Percentiles rank a stretch among this genome's conserved stretches.
These are phyloP conservation scores for Lithobius niger DNA, from an alignment of 1,140 invertebrate species.

Conservation along the genomic window DNA sequence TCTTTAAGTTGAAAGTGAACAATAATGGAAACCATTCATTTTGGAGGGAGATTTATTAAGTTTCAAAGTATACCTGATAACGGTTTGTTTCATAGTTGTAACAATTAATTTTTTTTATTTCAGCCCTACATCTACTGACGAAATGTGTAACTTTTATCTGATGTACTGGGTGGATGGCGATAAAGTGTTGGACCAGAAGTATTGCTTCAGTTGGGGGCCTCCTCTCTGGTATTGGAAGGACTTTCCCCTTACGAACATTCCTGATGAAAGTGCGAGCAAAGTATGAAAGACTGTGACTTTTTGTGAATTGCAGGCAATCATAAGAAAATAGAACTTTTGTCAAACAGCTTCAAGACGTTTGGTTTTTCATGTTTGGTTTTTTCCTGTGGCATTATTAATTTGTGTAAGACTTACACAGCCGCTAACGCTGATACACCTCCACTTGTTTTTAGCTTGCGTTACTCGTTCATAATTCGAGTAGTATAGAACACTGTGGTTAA, in stretches of 20 bases:
- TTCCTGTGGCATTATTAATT: no score
- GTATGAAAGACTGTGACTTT: no score
- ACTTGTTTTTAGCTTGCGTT: no score
- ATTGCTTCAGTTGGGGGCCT: slow-evolving; percentile 71
- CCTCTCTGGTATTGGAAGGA: slow-evolving; percentile 64
- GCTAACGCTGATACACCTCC: no score
- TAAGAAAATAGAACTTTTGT: no score
- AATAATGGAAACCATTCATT: not conserved
- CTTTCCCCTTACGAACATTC: slow-evolving; percentile 58
- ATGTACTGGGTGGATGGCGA: slow-evolving; percentile 92
- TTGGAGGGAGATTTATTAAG: not conserved
- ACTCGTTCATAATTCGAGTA: no score
- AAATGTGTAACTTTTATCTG: slow-evolving; percentile 99
- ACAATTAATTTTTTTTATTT: slow-evolving; percentile 15
- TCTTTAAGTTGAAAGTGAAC: no score
- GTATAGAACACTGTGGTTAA: no score
- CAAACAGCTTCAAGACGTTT: no score
- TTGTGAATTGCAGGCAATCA: no score
- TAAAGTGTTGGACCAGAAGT: slow-evolving; percentile 61
- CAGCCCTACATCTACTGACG: slow-evolving; percentile 76
- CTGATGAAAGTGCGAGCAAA: slow-evolving; percentile 51
- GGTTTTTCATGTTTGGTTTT: no score
- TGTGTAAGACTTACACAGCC: no score
- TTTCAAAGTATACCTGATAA: not conserved
- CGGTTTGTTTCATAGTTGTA: not conserved